Percentiles rank a stretch among this genome's conserved stretches.
These are phyloP conservation scores for Oscheius sp. DNA, from an alignment of 1,140 invertebrate species.

Conservation along the genomic window DNA sequence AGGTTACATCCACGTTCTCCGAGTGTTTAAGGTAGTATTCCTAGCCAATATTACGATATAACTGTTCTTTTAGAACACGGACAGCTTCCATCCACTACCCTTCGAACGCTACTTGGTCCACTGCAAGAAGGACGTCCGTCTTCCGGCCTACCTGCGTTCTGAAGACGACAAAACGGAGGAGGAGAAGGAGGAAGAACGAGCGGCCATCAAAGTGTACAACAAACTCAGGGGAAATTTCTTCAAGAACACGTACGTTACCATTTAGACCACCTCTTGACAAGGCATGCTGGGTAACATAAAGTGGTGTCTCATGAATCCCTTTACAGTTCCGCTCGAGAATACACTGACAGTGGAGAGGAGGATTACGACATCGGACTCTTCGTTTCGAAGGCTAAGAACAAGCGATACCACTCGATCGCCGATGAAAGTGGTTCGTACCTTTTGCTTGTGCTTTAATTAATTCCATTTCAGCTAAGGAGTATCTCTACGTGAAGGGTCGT, in stretches of 20 bases:
- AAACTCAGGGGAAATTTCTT: no score
- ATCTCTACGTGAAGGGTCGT: not conserved
- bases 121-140: constrained; percentile 1
- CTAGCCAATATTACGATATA: not conserved
- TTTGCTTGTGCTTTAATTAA: not conserved
- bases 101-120: constrained; percentile 32
- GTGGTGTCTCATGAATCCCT: no score
- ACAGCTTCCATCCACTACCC: constrained; percentile 17
- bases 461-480: constrained; percentile 1
- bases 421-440: not conserved
- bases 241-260: no score
- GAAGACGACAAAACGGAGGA: constrained; percentile 11
- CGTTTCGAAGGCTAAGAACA: constrained; percentile 58
- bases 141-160: constrained; percentile 4
- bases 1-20: constrained; percentile 22
- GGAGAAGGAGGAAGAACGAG: constrained; percentile 65
- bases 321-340: no score
- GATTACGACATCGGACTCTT: no score
- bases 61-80: not conserved
- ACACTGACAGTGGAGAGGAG: no score
- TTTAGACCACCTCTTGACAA: no score
- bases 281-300: no score
- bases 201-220: no score
- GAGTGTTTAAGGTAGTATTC: constrained; percentile 4
- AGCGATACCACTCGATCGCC: constrained; percentile 60